phyloP scores from a whole-genome alignment of 2,888 invertebrate genomes.

The Ptilodon capucinus region DNA sequence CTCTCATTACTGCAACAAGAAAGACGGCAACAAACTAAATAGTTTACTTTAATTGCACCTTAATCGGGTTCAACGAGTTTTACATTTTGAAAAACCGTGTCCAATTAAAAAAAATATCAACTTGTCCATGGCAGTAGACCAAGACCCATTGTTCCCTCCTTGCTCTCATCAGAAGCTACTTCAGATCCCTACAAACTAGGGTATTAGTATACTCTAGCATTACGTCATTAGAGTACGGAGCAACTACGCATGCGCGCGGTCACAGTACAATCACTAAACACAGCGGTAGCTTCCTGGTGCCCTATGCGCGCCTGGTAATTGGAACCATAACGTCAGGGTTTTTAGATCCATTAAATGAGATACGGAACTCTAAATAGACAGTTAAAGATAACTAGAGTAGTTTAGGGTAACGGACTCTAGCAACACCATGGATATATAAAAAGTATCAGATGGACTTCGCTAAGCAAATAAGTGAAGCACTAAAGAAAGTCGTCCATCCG shows the following conservation, averaged over 20 bases:
- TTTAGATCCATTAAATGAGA: not conserved
- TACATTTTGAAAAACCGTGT: no score
- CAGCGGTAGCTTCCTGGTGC: slow-evolving; percentile 33
- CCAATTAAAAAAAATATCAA: no score
- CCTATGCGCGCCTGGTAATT: slow-evolving; percentile 33
- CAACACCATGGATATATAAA: not conserved
- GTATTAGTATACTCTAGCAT: slow-evolving; percentile 25
- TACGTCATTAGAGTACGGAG: slow-evolving; percentile 27
- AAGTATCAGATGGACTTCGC: not conserved
- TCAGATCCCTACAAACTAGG: slow-evolving; percentile 28
- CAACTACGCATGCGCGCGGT: slow-evolving; percentile 33
- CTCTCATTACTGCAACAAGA: no score
- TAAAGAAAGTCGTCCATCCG: no score
- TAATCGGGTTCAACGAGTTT: no score
- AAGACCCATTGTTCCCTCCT: no score
- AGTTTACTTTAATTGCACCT: no score
- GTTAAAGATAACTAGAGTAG: not conserved
- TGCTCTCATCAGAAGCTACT: slow-evolving; percentile 21
- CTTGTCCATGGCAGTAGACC: no score
- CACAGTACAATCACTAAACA: slow-evolving; percentile 46
- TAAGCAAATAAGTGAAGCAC: no score
- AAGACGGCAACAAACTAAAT: no score
- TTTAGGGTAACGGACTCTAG: not conserved
- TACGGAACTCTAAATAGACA: not conserved
- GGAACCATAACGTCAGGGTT: not conserved